phyloP scores from a whole-genome alignment of 2,797 vertebrate genomes.

The Leptatherina wallacei region DNA sequence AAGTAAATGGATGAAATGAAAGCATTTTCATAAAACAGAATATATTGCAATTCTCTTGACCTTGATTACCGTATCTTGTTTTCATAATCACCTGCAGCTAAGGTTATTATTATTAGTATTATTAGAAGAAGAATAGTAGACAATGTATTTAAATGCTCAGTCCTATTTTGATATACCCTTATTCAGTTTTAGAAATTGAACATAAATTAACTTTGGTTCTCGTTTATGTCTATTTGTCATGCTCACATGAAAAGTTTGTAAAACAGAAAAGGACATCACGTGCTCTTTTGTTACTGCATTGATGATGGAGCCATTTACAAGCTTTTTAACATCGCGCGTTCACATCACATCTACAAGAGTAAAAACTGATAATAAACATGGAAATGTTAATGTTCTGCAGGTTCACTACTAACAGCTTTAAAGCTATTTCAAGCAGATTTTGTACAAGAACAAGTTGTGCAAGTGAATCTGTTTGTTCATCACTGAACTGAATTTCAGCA shows the following conservation, averaged over 20 bases:
- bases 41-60: background rate
- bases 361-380: too few species aligned
- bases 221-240: slow-evolving; percentile 4
- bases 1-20: background rate
- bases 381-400: slow-evolving; percentile 14
- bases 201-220: too few species aligned
- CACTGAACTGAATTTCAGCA: background rate
- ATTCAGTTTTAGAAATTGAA: background rate
- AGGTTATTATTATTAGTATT: background rate
- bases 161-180: background rate
- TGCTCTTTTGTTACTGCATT: slow-evolving; percentile 23
- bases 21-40: background rate
- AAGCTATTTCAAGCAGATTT: background rate
- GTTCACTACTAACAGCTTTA: background rate
- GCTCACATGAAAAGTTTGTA: background rate
- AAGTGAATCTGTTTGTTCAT: background rate
- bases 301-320: slow-evolving; percentile 26
- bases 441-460: background rate
- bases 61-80: background rate
- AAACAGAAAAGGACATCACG: too few species aligned
- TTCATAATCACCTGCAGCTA: background rate
- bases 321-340: slow-evolving; percentile 7
- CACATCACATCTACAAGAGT: too few species aligned
- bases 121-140: background rate
- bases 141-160: background rate